A percentile compares a stretch with the other conserved stretches of the same genome.
phyloP scores from a whole-genome alignment of 2,113 vertebrate species.

The Monarcha castaneiventris region DNA sequence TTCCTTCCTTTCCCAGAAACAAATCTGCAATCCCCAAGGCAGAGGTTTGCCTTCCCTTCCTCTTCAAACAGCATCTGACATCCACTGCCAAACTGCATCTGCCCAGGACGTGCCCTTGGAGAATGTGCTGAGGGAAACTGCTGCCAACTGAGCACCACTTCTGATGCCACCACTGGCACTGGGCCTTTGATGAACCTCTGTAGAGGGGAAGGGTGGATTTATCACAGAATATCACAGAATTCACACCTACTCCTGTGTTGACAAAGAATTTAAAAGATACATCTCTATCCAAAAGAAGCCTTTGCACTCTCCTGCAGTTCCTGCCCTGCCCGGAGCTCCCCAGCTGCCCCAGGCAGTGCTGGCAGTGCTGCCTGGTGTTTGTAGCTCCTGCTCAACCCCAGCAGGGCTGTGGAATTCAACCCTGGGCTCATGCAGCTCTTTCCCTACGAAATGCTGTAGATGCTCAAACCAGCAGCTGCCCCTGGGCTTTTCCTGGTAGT shows the following conservation, averaged over 20 bases:
- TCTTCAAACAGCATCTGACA: neutral
- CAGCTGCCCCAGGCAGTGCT: neutral
- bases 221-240: neutral
- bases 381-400: neutral
- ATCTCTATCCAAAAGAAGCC: neutral
- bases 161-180: neutral
- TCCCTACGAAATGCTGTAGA: neutral
- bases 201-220: neutral
- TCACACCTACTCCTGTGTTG: neutral
- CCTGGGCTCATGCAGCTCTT: neutral
- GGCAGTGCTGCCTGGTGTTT: neutral
- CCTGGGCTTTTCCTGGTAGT: neutral
- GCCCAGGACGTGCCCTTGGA: neutral
- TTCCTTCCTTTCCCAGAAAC: neutral
- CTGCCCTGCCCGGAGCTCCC: neutral
- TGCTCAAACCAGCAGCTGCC: neutral
- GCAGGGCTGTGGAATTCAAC: neutral
- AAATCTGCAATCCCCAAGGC: neutral
- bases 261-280: accelerated
- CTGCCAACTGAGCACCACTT: neutral
- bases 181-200: neutral
- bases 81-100: neutral
- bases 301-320: neutral
- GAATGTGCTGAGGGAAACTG: neutral
- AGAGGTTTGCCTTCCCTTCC: neutral